Conservation (phyloP, 2,113 vertebrate genomes). For the Alaudala cheleensis region DNA sequence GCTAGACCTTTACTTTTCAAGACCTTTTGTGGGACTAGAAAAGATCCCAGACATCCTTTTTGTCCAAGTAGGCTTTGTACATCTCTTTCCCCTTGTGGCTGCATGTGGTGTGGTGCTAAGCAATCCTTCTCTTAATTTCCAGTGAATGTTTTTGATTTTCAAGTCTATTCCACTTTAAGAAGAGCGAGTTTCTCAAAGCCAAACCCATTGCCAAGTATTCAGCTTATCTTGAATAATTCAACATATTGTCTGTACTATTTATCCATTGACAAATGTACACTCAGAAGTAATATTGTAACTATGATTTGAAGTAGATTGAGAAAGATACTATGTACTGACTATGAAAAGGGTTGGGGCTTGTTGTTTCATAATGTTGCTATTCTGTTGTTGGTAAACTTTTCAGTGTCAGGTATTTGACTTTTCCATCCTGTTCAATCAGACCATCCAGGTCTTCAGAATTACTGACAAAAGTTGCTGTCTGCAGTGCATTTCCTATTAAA, state of each 20-base stretch:
- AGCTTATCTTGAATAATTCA: background rate
- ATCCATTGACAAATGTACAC: accelerated
- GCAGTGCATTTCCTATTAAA: background rate
- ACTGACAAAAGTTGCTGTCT: background rate
- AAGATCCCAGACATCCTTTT: background rate
- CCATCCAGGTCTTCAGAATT: background rate
- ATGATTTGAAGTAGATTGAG: background rate
- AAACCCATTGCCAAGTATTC: background rate
- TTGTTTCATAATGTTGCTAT: background rate
- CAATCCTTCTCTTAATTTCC: background rate
- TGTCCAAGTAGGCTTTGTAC: background rate
- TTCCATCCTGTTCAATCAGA: background rate
- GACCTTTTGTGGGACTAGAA: background rate
- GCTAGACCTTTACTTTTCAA: background rate
- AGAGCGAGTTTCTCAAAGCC: background rate
- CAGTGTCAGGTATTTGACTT: background rate
- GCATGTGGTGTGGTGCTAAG: background rate
- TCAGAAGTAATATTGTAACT: background rate
- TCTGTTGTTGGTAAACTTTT: background rate
- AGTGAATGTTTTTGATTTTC: background rate
- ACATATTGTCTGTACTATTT: background rate
- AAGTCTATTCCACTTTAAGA: background rate
- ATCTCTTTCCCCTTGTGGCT: background rate
- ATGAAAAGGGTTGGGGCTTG: background rate
- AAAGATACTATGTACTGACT: background rate